These are phyloP conservation scores for Eupelmus urozonus DNA, from an alignment of 2,888 invertebrate species.

Conservation along the genomic window DNA sequence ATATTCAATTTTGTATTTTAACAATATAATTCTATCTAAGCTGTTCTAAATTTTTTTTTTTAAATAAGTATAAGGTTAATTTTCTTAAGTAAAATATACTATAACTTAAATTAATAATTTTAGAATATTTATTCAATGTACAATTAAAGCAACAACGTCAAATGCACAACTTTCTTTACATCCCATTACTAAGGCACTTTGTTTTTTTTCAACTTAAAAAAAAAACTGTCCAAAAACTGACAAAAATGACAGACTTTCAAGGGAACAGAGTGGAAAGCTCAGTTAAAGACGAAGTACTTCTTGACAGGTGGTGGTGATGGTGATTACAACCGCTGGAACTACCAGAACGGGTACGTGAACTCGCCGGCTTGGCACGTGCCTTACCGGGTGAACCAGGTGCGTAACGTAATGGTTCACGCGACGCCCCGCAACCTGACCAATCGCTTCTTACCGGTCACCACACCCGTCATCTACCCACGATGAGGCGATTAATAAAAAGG, in stretches of 20 bases:
- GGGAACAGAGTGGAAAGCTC: conserved; percentile 50
- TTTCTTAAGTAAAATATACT: neutral
- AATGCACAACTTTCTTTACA: conserved; percentile 25
- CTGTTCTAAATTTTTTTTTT: too few relatives aligned
- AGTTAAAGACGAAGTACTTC: conserved; percentile 69
- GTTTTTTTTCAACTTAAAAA: neutral
- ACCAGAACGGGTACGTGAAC: conserved; percentile 76
- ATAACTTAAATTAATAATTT: conserved; percentile 10
- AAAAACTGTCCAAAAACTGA: neutral
- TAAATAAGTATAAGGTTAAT: too few relatives aligned
- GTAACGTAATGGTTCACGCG: conserved; percentile 78
- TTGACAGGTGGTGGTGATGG: conserved; percentile 74
- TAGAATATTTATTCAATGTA: conserved; percentile 15
- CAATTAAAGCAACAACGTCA: neutral
- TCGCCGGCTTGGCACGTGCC: conserved; percentile 77
- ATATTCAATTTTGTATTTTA: too few relatives aligned
- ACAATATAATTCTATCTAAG: too few relatives aligned
- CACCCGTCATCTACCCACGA: conserved; percentile 58
- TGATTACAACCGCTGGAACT: conserved; percentile 77
- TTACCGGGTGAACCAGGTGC: conserved; percentile 75
- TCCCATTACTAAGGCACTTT: neutral
- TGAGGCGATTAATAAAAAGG: conserved; percentile 51
- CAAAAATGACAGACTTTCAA: neutral
- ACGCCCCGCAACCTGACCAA: conserved; percentile 77
- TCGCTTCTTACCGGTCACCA: conserved; percentile 75